Conservation (phyloP, 1,140 invertebrate species). For the Scylla paramamosain region DNA sequence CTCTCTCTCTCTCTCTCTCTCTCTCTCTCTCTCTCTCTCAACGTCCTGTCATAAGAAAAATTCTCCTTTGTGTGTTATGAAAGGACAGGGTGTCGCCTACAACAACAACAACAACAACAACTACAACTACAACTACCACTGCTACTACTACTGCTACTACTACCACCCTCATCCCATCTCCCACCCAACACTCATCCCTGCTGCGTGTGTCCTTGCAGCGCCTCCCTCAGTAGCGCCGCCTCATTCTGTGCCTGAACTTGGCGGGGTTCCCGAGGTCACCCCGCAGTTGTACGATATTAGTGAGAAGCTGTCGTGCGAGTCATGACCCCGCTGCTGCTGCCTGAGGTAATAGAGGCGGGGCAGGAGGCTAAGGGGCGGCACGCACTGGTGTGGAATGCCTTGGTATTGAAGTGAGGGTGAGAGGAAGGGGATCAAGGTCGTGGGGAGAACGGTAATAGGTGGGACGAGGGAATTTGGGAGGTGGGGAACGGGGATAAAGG, state of each 20-base stretch:
- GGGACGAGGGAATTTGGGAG: too few species aligned
- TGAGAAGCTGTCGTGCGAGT: neutral
- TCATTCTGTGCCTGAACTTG: neutral
- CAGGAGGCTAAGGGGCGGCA: neutral
- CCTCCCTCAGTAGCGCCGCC: neutral
- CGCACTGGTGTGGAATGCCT: neutral
- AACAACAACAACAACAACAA: neutral
- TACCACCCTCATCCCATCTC: neutral
- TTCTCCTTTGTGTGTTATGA: too few species aligned
- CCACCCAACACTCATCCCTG: neutral
- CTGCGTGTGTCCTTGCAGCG: neutral
- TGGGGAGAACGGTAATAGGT: too few species aligned
- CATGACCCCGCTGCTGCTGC: neutral
- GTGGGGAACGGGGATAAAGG: too few species aligned
- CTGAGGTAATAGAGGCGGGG: neutral
- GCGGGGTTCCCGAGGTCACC: neutral
- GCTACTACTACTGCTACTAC: neutral
- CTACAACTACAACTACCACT: slow-evolving; percentile 18
- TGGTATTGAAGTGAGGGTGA: neutral
- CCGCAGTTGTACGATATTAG: neutral
- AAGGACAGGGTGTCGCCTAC: neutral
- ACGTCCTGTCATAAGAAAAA: neutral
- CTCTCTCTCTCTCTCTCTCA: neutral
- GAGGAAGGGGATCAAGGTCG: too few species aligned
- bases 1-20: neutral